Evolutionary conservation across 2,113 vertebrate species (phyloP).

Genomic region (Cyanocitta stelleri): DNA sequence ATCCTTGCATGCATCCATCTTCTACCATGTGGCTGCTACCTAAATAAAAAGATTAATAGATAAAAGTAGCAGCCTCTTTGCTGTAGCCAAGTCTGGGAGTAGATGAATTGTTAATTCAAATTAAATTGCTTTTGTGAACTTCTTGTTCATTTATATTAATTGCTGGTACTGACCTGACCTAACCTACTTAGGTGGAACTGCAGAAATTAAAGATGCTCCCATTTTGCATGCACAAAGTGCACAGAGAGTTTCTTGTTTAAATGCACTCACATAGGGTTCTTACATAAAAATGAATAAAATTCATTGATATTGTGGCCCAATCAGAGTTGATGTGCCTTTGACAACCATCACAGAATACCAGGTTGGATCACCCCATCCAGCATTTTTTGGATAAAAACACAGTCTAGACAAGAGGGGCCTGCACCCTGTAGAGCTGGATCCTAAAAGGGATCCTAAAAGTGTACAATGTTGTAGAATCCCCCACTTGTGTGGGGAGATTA

Average conservation of each 20-base stretch:
- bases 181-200: conserved; percentile 25
- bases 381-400: neutral
- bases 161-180: conserved; percentile 38
- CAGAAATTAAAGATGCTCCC: conserved; percentile 13
- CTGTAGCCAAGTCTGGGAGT: neutral
- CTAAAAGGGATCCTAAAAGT: too few relatives aligned
- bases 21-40: neutral
- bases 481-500: neutral
- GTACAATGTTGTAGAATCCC: neutral
- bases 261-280: neutral
- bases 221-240: neutral
- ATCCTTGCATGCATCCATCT: neutral
- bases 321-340: neutral
- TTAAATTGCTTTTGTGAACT: conserved; percentile 54
- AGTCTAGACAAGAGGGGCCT: neutral
- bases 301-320: neutral
- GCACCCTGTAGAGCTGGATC: too few relatives aligned
- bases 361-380: neutral
- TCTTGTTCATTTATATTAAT: conserved; percentile 55
- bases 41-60: neutral
- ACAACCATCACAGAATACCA: neutral
- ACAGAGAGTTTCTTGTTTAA: neutral
- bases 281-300: neutral
- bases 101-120: conserved; percentile 36
- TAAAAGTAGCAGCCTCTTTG: neutral